Evolutionary conservation across 2,888 invertebrate species (phyloP).

Genomic region (Agrotis exclamationis): DNA sequence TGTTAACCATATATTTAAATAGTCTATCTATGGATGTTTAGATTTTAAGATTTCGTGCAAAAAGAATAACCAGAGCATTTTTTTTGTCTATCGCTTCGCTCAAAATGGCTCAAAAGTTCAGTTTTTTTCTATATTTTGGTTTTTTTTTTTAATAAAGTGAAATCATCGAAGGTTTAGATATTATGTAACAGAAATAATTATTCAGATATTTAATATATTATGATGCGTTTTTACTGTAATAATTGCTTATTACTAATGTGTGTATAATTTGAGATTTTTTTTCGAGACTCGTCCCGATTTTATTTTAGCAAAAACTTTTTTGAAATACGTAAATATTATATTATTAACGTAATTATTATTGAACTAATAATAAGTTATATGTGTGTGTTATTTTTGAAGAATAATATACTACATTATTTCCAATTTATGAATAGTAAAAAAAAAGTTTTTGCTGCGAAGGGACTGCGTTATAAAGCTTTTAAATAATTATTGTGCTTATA

Average conservation of each 20-base stretch:
- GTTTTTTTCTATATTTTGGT: conserved; percentile 34
- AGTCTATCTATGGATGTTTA: conserved; percentile 60
- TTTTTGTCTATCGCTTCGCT: conserved; percentile 61
- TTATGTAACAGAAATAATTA: conserved; percentile 58
- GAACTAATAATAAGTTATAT: conserved; percentile 4
- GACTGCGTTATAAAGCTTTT: conserved; percentile 51
- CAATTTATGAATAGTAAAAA: background rate
- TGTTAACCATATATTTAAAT: conserved; percentile 64
- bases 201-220: conserved; percentile 67
- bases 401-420: conserved; percentile 25
- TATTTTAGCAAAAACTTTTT: conserved; percentile 56
- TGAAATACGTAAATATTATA: background rate
- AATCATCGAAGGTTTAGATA: conserved; percentile 67
- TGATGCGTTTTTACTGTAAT: conserved; percentile 62
- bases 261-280: conserved; percentile 62
- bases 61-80: conserved; percentile 50
- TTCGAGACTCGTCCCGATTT: conserved; percentile 45
- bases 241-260: conserved; percentile 69
- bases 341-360: background rate
- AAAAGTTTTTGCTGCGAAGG: conserved; percentile 58
- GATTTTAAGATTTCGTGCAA: conserved; percentile 54
- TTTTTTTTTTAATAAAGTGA: conserved; percentile 39
- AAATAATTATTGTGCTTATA: conserved; percentile 78
- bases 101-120: conserved; percentile 69
- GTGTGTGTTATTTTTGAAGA: conserved; percentile 33